Conservation (phyloP, 2,888 invertebrate species). For the Pycnomerus fuliginosus region DNA sequence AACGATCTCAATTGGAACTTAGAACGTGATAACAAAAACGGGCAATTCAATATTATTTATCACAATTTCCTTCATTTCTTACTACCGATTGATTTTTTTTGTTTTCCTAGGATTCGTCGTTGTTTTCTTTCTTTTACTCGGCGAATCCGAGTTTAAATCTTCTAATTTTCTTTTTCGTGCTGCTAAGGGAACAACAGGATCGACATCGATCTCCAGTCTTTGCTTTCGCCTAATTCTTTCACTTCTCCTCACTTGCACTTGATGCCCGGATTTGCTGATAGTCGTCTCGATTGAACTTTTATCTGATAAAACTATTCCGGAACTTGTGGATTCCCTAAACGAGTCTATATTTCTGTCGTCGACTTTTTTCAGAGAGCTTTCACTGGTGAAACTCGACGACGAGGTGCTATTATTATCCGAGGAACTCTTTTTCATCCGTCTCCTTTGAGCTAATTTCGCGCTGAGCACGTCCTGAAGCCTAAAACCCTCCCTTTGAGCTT, state of each 20-base stretch:
- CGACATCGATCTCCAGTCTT: slow-evolving; percentile 45
- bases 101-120: slow-evolving; percentile 21
- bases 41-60: slow-evolving; percentile 12
- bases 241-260: slow-evolving; percentile 44
- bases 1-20: slow-evolving; percentile 25
- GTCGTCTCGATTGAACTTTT: slow-evolving; percentile 32
- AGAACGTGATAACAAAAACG: slow-evolving; percentile 18
- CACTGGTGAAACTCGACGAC: slow-evolving; percentile 50
- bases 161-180: slow-evolving; percentile 37
- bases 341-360: slow-evolving; percentile 39
- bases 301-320: slow-evolving; percentile 43
- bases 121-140: slow-evolving; percentile 43
- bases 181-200: slow-evolving; percentile 29
- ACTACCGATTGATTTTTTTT: slow-evolving; percentile 28
- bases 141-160: slow-evolving; percentile 33
- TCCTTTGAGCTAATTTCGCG: slow-evolving; percentile 69
- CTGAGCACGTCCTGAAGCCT: slow-evolving; percentile 69
- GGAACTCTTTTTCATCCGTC: slow-evolving; percentile 62
- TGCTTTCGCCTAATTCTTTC: slow-evolving; percentile 44
- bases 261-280: slow-evolving; percentile 29
- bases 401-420: slow-evolving; percentile 50
- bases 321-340: slow-evolving; percentile 39
- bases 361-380: slow-evolving; percentile 45
- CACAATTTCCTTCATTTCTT: slow-evolving; percentile 10
- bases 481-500: slow-evolving; percentile 71